Conservation (phyloP, 2,113 vertebrate genomes). For the Sorex araneus region DNA sequence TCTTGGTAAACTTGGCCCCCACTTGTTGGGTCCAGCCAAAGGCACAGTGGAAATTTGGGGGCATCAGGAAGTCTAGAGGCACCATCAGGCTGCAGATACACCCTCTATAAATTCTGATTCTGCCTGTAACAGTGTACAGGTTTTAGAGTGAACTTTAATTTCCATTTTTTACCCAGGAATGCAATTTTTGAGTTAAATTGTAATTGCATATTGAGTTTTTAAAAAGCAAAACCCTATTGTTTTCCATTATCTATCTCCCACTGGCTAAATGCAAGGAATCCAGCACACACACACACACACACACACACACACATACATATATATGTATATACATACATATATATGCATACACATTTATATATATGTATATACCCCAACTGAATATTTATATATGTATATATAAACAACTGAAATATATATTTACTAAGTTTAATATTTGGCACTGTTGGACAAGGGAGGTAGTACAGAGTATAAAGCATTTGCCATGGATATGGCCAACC, state of each 20-base stretch:
- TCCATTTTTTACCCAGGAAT: conserved; percentile 3
- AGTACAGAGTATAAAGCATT: too few species aligned
- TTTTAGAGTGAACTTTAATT: conserved; percentile 27
- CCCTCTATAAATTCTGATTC: too few species aligned
- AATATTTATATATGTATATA: too few species aligned
- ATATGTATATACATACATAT: background rate
- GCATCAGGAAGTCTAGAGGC: too few species aligned
- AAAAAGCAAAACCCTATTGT: background rate
- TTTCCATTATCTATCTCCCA: conserved; percentile 12
- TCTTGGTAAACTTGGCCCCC: too few species aligned
- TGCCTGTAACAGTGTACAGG: background rate
- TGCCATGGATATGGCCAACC: too few species aligned
- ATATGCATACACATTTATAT: too few species aligned
- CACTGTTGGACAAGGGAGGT: background rate
- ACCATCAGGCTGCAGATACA: too few species aligned
- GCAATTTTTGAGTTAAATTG: background rate
- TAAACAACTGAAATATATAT: conserved; percentile 10
- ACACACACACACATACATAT: too few species aligned
- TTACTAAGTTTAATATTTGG: conserved; percentile 31
- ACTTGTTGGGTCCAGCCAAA: too few species aligned
- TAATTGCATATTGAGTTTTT: conserved; percentile 33
- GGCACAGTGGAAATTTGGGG: too few species aligned
- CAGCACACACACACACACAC: background rate
- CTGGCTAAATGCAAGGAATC: background rate
- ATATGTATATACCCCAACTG: too few species aligned